Conservation (phyloP, 2,113 vertebrate species). For the Paramisgurnus dabryanus region DNA sequence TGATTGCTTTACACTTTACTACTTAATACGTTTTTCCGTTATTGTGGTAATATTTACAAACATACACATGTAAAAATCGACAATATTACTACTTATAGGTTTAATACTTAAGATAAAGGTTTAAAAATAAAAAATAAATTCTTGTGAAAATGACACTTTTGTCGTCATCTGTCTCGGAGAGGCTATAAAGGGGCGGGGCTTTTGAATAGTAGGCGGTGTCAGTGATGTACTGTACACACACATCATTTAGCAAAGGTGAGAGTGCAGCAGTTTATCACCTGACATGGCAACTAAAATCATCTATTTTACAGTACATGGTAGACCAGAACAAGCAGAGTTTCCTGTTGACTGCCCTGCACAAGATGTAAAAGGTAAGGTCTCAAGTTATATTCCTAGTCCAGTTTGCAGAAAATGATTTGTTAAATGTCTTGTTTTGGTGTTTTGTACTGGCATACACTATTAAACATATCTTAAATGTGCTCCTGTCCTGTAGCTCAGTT, state of each 20-base stretch:
- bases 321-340: slow-evolving; percentile 76
- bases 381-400: not conserved
- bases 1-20: no score
- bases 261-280: slow-evolving; percentile 14
- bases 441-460: no score
- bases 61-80: no score
- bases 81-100: no score
- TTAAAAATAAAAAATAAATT: no score
- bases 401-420: not conserved
- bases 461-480: no score
- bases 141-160: no score
- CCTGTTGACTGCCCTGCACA: slow-evolving; percentile 69
- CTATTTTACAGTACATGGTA: slow-evolving; percentile 76
- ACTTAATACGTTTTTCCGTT: no score
- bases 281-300: slow-evolving; percentile 73
- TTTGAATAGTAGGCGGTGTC: slow-evolving; percentile 45
- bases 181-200: slow-evolving; percentile 37
- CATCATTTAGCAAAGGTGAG: slow-evolving; percentile 30
- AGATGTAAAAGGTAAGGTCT: slow-evolving; percentile 75
- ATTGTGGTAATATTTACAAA: no score
- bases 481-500: no score
- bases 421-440: no score
- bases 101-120: no score
- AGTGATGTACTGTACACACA: slow-evolving; percentile 55
- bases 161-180: not conserved